phyloP scores from a whole-genome alignment of 2,888 invertebrate species.

The Chironomus tentans region DNA sequence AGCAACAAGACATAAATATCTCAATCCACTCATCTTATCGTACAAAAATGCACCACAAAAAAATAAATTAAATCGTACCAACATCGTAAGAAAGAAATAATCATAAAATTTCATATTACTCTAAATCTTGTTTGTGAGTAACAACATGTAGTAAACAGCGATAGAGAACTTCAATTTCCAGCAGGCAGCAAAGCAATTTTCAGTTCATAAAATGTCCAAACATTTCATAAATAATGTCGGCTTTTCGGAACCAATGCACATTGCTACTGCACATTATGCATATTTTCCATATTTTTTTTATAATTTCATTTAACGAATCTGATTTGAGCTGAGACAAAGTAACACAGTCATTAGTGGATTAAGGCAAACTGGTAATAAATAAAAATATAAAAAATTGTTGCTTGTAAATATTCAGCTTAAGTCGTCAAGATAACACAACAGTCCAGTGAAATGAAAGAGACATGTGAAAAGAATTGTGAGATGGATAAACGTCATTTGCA shows the following conservation, averaged over 20 bases:
- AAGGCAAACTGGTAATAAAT: neutral
- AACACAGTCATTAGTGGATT: constrained; percentile 7
- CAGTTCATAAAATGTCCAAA: constrained; percentile 19
- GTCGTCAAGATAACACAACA: neutral
- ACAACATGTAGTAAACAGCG: too few relatives aligned
- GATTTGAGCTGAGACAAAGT: neutral
- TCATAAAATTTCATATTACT: too few relatives aligned
- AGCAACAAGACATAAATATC: too few relatives aligned
- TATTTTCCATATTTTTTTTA: neutral
- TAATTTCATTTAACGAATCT: neutral
- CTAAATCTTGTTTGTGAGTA: neutral
- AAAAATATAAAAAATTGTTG: neutral
- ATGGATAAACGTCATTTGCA: constrained; percentile 10
- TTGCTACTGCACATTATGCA: neutral
- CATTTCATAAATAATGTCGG: constrained; percentile 21
- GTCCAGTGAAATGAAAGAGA: neutral
- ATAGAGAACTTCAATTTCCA: neutral
- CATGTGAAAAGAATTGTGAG: constrained; percentile 5
- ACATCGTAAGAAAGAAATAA: too few relatives aligned
- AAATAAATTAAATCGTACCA: too few relatives aligned
- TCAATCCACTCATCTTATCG: too few relatives aligned
- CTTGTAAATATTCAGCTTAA: neutral
- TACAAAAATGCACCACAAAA: too few relatives aligned
- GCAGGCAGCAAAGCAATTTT: neutral
- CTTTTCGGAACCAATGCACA: neutral